Conservation (phyloP, 2,888 invertebrate species). For the Silvanus unidentatus region DNA sequence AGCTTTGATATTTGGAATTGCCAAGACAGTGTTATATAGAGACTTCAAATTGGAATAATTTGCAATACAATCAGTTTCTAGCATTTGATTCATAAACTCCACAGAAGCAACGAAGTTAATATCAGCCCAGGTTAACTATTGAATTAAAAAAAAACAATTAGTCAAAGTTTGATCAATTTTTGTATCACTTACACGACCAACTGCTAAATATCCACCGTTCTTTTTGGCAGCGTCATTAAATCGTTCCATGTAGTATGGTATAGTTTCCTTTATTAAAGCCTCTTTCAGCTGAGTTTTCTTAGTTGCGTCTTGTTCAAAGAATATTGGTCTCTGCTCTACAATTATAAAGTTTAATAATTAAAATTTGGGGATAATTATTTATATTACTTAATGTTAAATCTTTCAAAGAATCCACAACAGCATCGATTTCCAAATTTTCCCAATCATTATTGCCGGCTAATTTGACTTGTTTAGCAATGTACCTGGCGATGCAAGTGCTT, state of each 20-base stretch:
- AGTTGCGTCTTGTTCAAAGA: conserved; percentile 51
- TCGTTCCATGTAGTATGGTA: conserved; percentile 55
- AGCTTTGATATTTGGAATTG: conserved; percentile 24
- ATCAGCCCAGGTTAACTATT: conserved; percentile 58
- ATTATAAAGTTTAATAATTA: neutral
- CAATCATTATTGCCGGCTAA: conserved; percentile 54
- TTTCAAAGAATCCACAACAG: conserved; percentile 54
- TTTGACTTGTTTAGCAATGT: conserved; percentile 57
- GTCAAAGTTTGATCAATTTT: neutral
- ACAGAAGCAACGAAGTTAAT: conserved; percentile 54
- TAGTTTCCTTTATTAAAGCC: conserved; percentile 49
- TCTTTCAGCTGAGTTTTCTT: conserved; percentile 50
- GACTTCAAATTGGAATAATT: conserved; percentile 22
- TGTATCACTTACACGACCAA: conserved; percentile 34
- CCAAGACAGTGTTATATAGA: conserved; percentile 21
- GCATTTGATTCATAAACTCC: conserved; percentile 50
- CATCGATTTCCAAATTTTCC: conserved; percentile 59
- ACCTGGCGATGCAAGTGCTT: conserved; percentile 56
- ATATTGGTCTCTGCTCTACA: conserved; percentile 47
- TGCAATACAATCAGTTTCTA: conserved; percentile 24
- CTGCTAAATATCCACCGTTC: conserved; percentile 56
- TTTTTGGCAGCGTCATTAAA: conserved; percentile 54
- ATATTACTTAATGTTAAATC: conserved; percentile 57
- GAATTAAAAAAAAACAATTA: neutral
- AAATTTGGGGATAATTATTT: conserved; percentile 21